A percentile compares a stretch with the other conserved stretches of the same genome.
These are phyloP conservation scores for Opisthograptis luteolata DNA, from an alignment of 2,888 invertebrate genomes.

Conservation along the genomic window DNA sequence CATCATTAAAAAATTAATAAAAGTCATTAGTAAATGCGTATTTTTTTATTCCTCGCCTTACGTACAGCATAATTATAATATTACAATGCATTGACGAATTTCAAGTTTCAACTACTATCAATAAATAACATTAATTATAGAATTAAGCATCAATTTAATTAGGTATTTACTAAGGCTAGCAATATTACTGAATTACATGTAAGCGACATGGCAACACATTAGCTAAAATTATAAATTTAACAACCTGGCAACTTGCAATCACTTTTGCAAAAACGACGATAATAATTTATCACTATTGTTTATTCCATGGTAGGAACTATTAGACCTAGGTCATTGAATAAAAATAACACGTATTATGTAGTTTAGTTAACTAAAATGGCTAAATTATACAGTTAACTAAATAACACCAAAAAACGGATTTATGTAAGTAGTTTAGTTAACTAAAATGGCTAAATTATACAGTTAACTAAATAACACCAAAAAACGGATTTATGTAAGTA, in stretches of 20 bases:
- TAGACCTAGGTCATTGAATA: too few relatives aligned
- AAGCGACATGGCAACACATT: constrained; percentile 62
- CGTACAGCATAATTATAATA: constrained; percentile 59
- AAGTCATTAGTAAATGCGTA: constrained; percentile 39
- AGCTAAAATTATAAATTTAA: constrained; percentile 35
- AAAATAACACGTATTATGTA: too few relatives aligned
- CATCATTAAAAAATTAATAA: constrained; percentile 27
- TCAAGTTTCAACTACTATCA: constrained; percentile 80
- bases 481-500: too few relatives aligned
- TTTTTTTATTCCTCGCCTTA: constrained; percentile 56
- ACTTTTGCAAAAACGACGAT: too few relatives aligned
- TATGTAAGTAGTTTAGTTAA: too few relatives aligned
- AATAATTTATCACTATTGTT: too few relatives aligned
- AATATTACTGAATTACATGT: constrained; percentile 68
- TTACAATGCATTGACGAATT: constrained; percentile 72
- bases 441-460: too few relatives aligned
- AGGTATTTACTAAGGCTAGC: constrained; percentile 68
- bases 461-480: too few relatives aligned
- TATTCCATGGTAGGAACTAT: too few relatives aligned
- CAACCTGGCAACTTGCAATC: not conserved
- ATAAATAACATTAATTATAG: constrained; percentile 79
- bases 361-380: too few relatives aligned
- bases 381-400: too few relatives aligned
- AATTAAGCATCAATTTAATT: constrained; percentile 66
- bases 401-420: too few relatives aligned